Base-by-base conservation (phyloP, 2,797 vertebrate species). In the Typhlichthys subterraneus region DNA sequence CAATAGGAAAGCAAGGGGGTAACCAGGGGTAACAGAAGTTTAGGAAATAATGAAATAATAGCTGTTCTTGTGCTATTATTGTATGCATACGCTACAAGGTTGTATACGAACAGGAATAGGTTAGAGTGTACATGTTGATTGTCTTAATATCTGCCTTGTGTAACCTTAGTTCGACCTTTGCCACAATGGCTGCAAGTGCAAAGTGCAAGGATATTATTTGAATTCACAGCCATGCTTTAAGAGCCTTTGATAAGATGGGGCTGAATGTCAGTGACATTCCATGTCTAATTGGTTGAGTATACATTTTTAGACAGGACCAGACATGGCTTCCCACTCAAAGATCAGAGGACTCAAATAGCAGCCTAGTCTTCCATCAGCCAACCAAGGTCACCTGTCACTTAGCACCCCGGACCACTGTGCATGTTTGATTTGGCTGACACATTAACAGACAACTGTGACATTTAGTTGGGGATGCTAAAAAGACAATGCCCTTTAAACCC, bases 391-490 rank as follows among this genome's bases (percentile, higher is more conserved):
- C 69, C 89, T 86, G 90, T 90, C 90, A 91, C 88, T 89, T 87
- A 85, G 64, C 77, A 75, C 75, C 81, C 73, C 82, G 77, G 73
- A 85, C 80, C 88, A 83, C 85, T 84, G 85, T 80, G 86, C 84
- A 79, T 87, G 85, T 91, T 91, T 88, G 88, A 90, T 88, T 89
- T 80, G 81, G 85, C 83, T 89, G 88, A 90, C 90, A 90, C 87
- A 81, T 85, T 87, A 89, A 88, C 87, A 88, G 90, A 91, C 89
- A 90, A 90, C 81, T 86, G 87, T 91, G 90, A 88, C 89, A 91
- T 91, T 91, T 89, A 89, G 83, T 87, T 69, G 73, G 75, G 78
- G 81, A 85, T 79, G 81, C 81, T 66, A 72, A 81, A 79, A 86
- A 70, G 81, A 86, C 78, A 61, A 57, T 91, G 90, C 82, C 90